Base-by-base conservation (phyloP, 2,113 vertebrate species). In the Narcine bancroftii region DNA sequence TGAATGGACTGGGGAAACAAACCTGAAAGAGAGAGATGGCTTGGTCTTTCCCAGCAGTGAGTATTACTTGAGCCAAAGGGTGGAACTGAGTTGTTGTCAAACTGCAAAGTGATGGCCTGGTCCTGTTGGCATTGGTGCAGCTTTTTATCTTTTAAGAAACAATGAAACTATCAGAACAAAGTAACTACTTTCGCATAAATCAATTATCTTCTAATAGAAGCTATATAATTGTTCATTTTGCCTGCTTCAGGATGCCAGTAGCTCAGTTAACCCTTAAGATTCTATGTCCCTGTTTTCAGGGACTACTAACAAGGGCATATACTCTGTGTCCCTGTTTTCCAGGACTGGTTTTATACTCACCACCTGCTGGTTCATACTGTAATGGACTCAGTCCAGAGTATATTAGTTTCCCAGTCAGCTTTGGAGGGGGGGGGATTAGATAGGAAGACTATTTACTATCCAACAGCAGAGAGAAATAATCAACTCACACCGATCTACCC, bases 1-100 rank as follows among this genome's bases (percentile, higher is more conserved):
- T 21, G 1, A 50, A 47, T 5, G 50, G 21, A 29, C 63, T 60
- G 19, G n/a, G 17, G 50, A n/a, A 36, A 39, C 47, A 21, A 93
- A 99, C 99, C 98, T 99, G 98, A 93, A 99, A 99, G 1, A 99
- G 95, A 0, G 97, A 98, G 26, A 99, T 15, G 0, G 97, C 96
- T 11, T 96, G 96, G 93, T 99, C 99, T 0, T 96, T 93, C 0
- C 97, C 97, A 0, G 99, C 98, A 0, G 98, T 97, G 97, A 99
- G 96, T 92, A 98, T 93, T 0, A 99, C 98, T 93, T 99, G 98
- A 13, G 98, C 98, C 0, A 95, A 93, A 0, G 98, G 97, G 89
- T 99, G 98, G 89, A 99, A 99, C 95, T 98, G 98, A 36, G 99
- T 97, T 0, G 97, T 95, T 3, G 95, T 97, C 92, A 99, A 94